Percentiles rank a stretch among this genome's conserved stretches.
These are phyloP conservation scores for Emys orbicularis DNA, from an alignment of 2,797 vertebrate species.

Conservation along the genomic window DNA sequence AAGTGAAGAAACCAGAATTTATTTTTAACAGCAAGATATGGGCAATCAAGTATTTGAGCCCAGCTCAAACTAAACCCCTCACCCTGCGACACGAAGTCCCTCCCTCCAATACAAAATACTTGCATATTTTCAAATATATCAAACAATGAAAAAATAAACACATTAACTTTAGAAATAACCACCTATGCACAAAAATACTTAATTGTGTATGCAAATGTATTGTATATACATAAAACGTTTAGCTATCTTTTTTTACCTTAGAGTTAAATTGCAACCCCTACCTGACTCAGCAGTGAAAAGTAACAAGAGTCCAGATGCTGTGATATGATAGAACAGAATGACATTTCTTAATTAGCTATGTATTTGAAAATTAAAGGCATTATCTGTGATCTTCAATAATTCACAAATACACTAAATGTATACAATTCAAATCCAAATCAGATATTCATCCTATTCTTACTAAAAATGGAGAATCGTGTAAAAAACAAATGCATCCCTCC, in stretches of 20 bases:
- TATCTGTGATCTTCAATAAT: background rate
- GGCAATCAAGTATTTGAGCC: background rate
- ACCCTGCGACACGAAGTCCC: background rate
- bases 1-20: background rate
- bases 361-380: background rate
- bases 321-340: background rate
- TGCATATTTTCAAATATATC: background rate
- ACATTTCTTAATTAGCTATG: constrained; percentile 38
- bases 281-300: background rate
- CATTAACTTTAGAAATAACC: background rate
- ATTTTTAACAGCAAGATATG: background rate
- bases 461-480: background rate
- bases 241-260: background rate
- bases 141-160: background rate
- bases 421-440: background rate
- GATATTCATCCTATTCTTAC: background rate
- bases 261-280: background rate
- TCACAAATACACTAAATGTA: background rate
- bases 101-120: background rate
- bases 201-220: background rate
- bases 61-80: background rate
- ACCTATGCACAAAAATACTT: background rate
- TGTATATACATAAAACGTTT: background rate
- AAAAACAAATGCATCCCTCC: no score
- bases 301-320: constrained; percentile 9